phyloP scores from a whole-genome alignment of 1,140 invertebrate species.

The Zaprionus africanus region DNA sequence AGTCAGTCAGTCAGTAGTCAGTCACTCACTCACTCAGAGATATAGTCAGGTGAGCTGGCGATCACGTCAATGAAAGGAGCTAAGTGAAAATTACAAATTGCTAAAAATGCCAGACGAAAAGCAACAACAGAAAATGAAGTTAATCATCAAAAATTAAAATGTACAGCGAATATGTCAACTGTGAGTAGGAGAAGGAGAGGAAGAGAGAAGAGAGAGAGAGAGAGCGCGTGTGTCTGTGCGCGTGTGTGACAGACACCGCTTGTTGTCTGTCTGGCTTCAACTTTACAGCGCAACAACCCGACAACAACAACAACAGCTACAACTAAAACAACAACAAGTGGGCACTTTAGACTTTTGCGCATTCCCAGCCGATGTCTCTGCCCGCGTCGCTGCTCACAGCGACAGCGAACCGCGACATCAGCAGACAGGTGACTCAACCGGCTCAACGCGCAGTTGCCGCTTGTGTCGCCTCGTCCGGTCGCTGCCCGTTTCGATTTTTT shows the following conservation, averaged over 20 bases:
- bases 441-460: slow-evolving; percentile 33
- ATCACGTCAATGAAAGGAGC: slow-evolving; percentile 27
- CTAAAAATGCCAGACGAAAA: slow-evolving; percentile 54
- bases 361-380: slow-evolving; percentile 74
- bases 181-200: neutral
- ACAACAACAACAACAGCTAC: slow-evolving; percentile 33
- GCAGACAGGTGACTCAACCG: slow-evolving; percentile 76
- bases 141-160: slow-evolving; percentile 80
- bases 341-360: slow-evolving; percentile 80
- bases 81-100: slow-evolving; percentile 26
- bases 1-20: slow-evolving; percentile 5
- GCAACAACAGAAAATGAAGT: slow-evolving; percentile 49
- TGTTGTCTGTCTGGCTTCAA: slow-evolving; percentile 58
- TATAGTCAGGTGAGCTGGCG: slow-evolving; percentile 33
- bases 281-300: slow-evolving; percentile 44
- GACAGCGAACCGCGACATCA: neutral
- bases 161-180: slow-evolving; percentile 50
- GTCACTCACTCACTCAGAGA: slow-evolving; percentile 1
- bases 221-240: slow-evolving; percentile 5
- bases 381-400: slow-evolving; percentile 4
- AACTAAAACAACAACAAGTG: slow-evolving; percentile 47
- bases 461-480: slow-evolving; percentile 12
- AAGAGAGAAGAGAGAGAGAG: neutral
- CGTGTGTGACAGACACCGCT: slow-evolving; percentile 31
- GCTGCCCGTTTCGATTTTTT: slow-evolving; percentile 19